Conservation (phyloP, 2,113 vertebrate genomes). For the Megaceryle maxima region DNA sequence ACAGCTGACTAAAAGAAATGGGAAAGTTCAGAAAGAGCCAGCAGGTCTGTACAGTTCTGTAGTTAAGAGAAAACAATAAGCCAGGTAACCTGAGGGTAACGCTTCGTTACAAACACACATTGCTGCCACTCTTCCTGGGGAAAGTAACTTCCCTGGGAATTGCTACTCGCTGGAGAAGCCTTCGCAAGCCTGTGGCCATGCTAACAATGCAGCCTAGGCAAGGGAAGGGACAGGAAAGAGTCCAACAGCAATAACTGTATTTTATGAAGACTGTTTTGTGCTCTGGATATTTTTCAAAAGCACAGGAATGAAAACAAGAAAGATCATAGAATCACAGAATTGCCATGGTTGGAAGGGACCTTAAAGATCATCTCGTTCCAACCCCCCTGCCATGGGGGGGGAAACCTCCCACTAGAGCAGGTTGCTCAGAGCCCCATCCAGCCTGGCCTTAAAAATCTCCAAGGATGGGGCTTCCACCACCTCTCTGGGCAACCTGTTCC, state of each 20-base stretch:
- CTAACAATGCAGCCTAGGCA: neutral
- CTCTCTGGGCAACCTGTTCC: too few species aligned
- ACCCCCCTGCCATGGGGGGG: too few species aligned
- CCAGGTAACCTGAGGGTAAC: neutral
- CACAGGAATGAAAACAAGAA: neutral
- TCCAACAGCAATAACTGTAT: neutral
- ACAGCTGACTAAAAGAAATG: conserved; percentile 86
- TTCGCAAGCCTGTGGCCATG: neutral
- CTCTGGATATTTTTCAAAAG: neutral
- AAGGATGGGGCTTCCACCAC: too few species aligned
- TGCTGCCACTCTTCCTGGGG: neutral
- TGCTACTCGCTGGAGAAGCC: neutral
- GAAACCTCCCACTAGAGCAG: too few species aligned
- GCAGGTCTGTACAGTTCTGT: neutral
- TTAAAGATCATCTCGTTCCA: too few species aligned
- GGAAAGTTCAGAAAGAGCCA: neutral
- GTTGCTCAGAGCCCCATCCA: too few species aligned
- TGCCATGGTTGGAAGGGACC: too few species aligned
- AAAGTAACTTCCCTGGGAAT: neutral
- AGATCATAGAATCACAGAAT: neutral
- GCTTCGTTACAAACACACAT: neutral
- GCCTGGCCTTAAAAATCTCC: too few species aligned
- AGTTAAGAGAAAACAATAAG: neutral
- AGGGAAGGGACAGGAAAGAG: neutral
- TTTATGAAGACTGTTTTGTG: neutral